Evolutionary conservation across 2,797 vertebrate species (phyloP).

Genomic region (Poecilia wingei): DNA sequence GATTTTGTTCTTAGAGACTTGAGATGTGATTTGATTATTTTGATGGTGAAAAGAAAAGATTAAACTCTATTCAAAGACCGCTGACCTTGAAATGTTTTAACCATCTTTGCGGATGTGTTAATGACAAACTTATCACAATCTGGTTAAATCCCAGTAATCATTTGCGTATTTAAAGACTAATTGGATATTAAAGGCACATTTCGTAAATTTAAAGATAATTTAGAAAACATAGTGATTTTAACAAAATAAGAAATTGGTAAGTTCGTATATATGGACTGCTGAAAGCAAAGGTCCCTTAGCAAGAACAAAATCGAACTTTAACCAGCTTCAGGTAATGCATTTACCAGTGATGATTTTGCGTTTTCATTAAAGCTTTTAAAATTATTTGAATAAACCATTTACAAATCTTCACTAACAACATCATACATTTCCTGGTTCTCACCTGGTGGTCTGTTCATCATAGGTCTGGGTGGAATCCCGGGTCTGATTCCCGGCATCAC

Average conservation of each 20-base stretch:
- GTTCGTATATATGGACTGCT: not conserved
- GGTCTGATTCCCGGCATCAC: slow-evolving; percentile 70
- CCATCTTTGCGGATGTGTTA: not conserved
- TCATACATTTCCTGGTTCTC: slow-evolving; percentile 38
- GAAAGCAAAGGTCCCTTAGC: not conserved
- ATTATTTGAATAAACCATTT: not conserved
- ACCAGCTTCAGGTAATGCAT: not conserved
- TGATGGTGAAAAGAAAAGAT: not conserved
- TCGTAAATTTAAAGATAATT: not conserved
- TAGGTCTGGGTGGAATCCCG: slow-evolving; percentile 49
- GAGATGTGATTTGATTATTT: not conserved
- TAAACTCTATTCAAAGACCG: not conserved
- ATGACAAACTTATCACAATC: not conserved
- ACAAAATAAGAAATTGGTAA: not conserved
- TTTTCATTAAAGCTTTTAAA: not conserved
- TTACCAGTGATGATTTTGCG: not conserved
- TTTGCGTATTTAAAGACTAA: not conserved
- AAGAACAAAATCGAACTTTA: not conserved
- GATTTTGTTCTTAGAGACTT: not conserved
- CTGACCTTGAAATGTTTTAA: slow-evolving; percentile 19
- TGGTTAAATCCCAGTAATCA: not conserved
- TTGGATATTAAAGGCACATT: not conserved
- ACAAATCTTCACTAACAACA: not conserved
- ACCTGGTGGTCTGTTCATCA: slow-evolving; percentile 83
- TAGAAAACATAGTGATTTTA: not conserved